Evolutionary conservation across 1,140 invertebrate species (phyloP), one percentile per base, ranked within the genome.

Genomic region (Lepidurus arcticus): DNA sequence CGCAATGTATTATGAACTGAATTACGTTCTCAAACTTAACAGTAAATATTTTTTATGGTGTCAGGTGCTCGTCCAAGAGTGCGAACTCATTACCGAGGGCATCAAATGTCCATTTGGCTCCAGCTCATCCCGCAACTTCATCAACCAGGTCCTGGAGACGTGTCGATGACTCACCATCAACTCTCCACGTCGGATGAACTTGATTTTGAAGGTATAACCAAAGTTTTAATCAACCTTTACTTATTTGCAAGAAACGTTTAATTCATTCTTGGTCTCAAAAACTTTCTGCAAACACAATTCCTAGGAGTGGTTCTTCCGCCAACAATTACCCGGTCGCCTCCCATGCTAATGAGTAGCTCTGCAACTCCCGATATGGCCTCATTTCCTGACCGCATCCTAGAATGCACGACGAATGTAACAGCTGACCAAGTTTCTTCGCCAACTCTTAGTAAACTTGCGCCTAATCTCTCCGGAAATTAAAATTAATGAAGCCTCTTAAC

Each of bases 51-150:
- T 42, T 73, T 74, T 1, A 13, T 13, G 44, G 1, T 75, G 78
- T 44, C 83, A 90, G 90, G 90, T 79, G 86, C 86, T 45, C 90
- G 89, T 81, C 88, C 91, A 7, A 90, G 91, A 82, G 89, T 93
- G 80, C 89, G 90, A 79, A 92, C 91, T 82, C 94, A 95, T 84
- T 97, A 96, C 84, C 88, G 94, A 2, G 93, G 93, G 53, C 93
- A 95, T 84, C 94, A 96, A 84, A 90, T 96, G 87, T 94, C 94
- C n/a, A 89, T 96, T 78, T 97, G 95, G 95, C 85, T 95, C 78
- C 93, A 94, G 82, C 88, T 97, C 43, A 91, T 97, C 79, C 95
- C 95, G 3, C 93, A 95, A 83, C 85, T 93, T n/a, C 92, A 93
- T 83, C 86, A 90, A 43, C 91, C 92, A 1, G 91, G 91, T 42